Base-by-base conservation (phyloP, 2,797 vertebrate species). In the Sebastes minor region DNA sequence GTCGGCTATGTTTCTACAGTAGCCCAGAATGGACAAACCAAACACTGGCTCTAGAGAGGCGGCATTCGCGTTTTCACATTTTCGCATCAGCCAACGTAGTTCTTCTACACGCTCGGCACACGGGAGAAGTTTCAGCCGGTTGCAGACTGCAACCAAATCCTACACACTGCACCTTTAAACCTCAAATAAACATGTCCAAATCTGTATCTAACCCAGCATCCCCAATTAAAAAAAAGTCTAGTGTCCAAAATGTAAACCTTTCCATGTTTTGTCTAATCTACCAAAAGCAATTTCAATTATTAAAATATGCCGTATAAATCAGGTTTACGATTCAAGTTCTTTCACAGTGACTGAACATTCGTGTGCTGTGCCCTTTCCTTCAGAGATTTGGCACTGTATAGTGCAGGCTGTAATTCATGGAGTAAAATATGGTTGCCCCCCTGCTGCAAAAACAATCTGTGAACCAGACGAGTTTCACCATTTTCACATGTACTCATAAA, bases 401-500 rank as follows among this genome's bases (percentile, higher is more conserved):
- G 20, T 33, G 28, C 16, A 33, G 8, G 28, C 49, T 69, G 4
- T 18, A 64, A 66, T 20, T 63, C 30, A 7, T 23, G 42, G 59
- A 11, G 33, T 57, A 38, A 53, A 69, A 71, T 46, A 22, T 13
- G 59, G 53, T 35, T 14, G 23, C 49, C 72, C 60, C 52, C 52
- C 35, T 27, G 49, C 42, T 57, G 61, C 23, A 69, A 61, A 77
- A 67, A 77, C 63, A 74, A 75, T 73, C 28, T 53, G 62, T 33
- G n/a, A 73, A 77, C 22, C 16, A 64, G 27, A 63, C n/a, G 7
- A n/a, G 23, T 35, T 70, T 57, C n/a, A 71, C 56, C 42, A 63
- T 57, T 82, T 63, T 59, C 8, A 55, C 11, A 59, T 42, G 20
- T 30, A 55, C 33, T 66, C 42, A 42, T 74, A 84, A 81, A 79